Conservation (phyloP, 1,140 invertebrate species). For the Aphidius ervi region DNA sequence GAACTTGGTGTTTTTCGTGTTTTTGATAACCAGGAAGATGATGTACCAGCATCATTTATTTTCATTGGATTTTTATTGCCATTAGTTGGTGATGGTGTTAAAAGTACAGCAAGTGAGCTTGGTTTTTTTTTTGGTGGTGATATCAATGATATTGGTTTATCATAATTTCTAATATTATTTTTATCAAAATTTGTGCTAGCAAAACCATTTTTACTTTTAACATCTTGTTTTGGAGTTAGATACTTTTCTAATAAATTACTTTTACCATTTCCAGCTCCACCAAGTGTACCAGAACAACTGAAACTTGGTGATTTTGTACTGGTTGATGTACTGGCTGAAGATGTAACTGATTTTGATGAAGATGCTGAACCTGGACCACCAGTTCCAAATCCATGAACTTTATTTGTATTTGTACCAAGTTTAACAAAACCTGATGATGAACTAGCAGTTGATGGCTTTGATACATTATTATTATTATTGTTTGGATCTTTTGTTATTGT, state of each 20-base stretch:
- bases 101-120: too few species aligned
- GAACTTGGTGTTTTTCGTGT: too few species aligned
- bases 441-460: not conserved
- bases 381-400: slow-evolving; percentile 38
- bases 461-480: not conserved
- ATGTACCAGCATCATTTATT: too few species aligned
- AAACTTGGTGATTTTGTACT: not conserved
- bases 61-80: too few species aligned
- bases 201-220: too few species aligned
- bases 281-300: slow-evolving; percentile 33
- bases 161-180: too few species aligned
- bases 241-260: slow-evolving; percentile 37
- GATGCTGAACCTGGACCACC: slow-evolving; percentile 27
- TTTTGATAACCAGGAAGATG: too few species aligned
- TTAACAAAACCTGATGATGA: slow-evolving; percentile 30
- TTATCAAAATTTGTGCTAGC: slow-evolving; percentile 9
- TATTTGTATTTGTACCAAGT: slow-evolving; percentile 37
- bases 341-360: not conserved
- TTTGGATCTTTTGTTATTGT: slow-evolving; percentile 16
- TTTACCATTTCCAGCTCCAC: slow-evolving; percentile 32
- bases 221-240: slow-evolving; percentile 6
- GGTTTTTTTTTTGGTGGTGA: too few species aligned
- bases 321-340: not conserved
- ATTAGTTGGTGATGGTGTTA: too few species aligned
- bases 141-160: not conserved